phyloP scores from a whole-genome alignment of 2,888 invertebrate genomes.

The Autographa pulchrina region DNA sequence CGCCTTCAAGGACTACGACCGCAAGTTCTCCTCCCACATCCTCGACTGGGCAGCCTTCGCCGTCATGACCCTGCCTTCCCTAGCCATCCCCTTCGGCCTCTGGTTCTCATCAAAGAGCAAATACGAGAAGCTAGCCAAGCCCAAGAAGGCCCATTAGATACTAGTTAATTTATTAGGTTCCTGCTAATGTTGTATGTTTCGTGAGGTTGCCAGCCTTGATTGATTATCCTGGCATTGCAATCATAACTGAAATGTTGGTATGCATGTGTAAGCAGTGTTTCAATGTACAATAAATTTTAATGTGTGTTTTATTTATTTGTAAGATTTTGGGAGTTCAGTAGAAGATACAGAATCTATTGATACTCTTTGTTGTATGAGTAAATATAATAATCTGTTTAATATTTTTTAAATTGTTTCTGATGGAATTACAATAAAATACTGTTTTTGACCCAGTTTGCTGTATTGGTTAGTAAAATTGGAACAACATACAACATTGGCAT shows the following conservation, averaged over 20 bases:
- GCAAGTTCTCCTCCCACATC: conserved; percentile 98
- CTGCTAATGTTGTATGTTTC: conserved; percentile 71
- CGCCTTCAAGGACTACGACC: conserved; percentile 97
- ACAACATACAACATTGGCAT: conserved; percentile 68
- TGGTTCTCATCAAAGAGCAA: conserved; percentile 99
- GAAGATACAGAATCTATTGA: not conserved
- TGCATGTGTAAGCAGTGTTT: not conserved
- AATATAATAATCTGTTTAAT: not conserved
- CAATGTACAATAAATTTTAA: not conserved
- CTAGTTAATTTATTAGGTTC: conserved; percentile 61
- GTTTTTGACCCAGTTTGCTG: not conserved
- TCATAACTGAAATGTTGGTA: not conserved
- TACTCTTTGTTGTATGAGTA: not conserved
- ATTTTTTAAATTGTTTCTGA: not conserved
- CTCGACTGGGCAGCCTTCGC: conserved; percentile 99
- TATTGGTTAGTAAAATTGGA: not conserved
- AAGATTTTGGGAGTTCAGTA: not conserved
- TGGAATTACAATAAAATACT: not conserved
- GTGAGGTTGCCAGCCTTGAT: conserved; percentile 27
- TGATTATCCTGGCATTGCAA: conserved; percentile 19
- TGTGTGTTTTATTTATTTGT: not conserved
- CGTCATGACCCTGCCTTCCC: conserved; percentile 98
- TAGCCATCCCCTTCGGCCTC: conserved; percentile 97
- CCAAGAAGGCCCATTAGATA: conserved; percentile 91
- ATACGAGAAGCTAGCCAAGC: conserved; percentile 95